phyloP scores from a whole-genome alignment of 2,888 invertebrate species.

The Pheosia gnoma region DNA sequence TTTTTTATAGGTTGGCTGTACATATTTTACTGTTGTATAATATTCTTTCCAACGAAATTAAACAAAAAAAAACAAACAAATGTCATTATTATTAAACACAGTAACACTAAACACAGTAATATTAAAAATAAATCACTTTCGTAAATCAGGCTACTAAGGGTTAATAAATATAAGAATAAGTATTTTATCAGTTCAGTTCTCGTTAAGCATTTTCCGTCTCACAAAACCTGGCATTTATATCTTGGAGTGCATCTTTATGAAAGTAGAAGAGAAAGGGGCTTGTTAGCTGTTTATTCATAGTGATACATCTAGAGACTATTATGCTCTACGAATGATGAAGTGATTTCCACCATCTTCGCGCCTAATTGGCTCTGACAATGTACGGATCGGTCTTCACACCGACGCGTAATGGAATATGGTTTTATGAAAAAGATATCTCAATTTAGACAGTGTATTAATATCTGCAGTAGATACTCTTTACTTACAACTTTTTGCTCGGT shows the following conservation, averaged over 20 bases:
- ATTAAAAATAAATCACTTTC: no score
- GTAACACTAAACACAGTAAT: no score
- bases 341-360: conserved; percentile 47
- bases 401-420: conserved; percentile 13
- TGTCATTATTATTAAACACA: no score
- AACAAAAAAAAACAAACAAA: no score
- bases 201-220: background rate
- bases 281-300: conserved; percentile 45
- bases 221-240: background rate
- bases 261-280: conserved; percentile 23
- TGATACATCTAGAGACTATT: conserved; percentile 34
- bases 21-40: no score
- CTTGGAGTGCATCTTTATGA: conserved; percentile 18
- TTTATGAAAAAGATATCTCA: no score
- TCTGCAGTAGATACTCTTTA: no score
- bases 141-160: no score
- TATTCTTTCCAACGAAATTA: no score
- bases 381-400: conserved; percentile 36
- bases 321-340: conserved; percentile 47
- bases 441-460: no score
- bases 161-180: background rate
- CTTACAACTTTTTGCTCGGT: no score
- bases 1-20: no score
- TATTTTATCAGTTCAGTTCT: background rate
- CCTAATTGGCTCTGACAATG: conserved; percentile 51